phyloP scores from a whole-genome alignment of 2,888 invertebrate species.

The Lordiphosa fenestrarum region DNA sequence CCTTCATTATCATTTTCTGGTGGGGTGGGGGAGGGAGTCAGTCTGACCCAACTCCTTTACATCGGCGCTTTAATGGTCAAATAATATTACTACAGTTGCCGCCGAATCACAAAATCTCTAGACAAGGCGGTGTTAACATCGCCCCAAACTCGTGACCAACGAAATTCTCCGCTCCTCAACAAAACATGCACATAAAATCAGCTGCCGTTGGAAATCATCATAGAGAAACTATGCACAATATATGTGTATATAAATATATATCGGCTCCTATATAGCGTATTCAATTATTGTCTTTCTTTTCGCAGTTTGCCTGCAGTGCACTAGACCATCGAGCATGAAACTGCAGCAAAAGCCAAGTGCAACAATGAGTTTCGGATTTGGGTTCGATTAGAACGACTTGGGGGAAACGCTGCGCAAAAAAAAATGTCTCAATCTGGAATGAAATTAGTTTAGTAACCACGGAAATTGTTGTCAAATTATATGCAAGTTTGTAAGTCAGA shows the following conservation, averaged over 20 bases:
- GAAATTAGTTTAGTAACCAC: too few relatives aligned
- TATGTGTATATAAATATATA: constrained; percentile 23
- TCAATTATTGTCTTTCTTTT: constrained; percentile 61
- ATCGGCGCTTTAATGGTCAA: constrained; percentile 68
- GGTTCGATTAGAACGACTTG: background rate
- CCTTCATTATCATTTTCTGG: constrained; percentile 68
- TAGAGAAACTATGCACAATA: constrained; percentile 55
- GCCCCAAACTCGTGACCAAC: constrained; percentile 64
- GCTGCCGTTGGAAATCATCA: constrained; percentile 63
- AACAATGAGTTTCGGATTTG: constrained; percentile 20
- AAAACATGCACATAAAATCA: constrained; percentile 60
- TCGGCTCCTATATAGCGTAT: constrained; percentile 32
- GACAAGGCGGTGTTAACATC: constrained; percentile 61
- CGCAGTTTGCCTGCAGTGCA: constrained; percentile 20
- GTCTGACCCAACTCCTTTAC: constrained; percentile 17
- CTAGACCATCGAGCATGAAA: constrained; percentile 21
- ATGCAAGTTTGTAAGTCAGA: too few relatives aligned
- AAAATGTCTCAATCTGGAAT: too few relatives aligned
- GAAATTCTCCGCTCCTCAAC: constrained; percentile 17
- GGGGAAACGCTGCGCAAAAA: background rate
- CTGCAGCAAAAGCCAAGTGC: constrained; percentile 46
- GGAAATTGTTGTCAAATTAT: too few relatives aligned
- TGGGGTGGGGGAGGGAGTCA: background rate
- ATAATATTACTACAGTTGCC: constrained; percentile 52
- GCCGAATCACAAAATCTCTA: constrained; percentile 42